A percentile compares a stretch with the other conserved stretches of the same genome.
phyloP scores from a whole-genome alignment of 1,140 invertebrate species.

The Trialeurodes vaporariorum region DNA sequence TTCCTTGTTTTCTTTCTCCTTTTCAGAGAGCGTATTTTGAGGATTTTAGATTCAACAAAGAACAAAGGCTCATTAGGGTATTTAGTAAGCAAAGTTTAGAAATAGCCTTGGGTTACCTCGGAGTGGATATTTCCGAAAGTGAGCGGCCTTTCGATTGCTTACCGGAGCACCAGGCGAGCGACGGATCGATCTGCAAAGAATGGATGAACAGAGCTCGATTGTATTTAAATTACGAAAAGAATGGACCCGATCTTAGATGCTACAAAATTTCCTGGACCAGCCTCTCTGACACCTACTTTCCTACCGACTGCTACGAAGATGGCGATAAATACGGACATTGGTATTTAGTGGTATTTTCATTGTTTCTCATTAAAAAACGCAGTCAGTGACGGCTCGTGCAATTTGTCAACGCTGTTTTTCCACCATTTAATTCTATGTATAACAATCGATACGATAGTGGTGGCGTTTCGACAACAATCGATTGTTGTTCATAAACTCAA shows the following conservation, averaged over 20 bases:
- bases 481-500: no score
- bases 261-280: constrained; percentile 75
- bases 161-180: constrained; percentile 42
- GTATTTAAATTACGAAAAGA: constrained; percentile 42
- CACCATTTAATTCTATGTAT: no score
- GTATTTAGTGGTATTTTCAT: constrained; percentile 14
- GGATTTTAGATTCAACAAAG: constrained; percentile 69
- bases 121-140: constrained; percentile 40
- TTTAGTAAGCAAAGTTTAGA: constrained; percentile 55
- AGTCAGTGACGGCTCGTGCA: background rate
- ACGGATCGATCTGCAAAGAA: constrained; percentile 56
- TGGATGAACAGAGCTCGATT: constrained; percentile 63
- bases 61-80: constrained; percentile 58
- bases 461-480: no score
- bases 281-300: constrained; percentile 42
- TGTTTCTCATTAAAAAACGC: background rate
- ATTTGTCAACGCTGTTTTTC: no score
- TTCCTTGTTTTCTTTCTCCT: constrained; percentile 5
- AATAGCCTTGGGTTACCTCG: constrained; percentile 56
- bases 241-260: constrained; percentile 40
- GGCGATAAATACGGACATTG: constrained; percentile 28
- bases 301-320: constrained; percentile 65
- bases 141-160: constrained; percentile 58
- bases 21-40: constrained; percentile 65
- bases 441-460: no score